Base-by-base conservation (phyloP, 2,113 vertebrate genomes). In the Anhinga anhinga region DNA sequence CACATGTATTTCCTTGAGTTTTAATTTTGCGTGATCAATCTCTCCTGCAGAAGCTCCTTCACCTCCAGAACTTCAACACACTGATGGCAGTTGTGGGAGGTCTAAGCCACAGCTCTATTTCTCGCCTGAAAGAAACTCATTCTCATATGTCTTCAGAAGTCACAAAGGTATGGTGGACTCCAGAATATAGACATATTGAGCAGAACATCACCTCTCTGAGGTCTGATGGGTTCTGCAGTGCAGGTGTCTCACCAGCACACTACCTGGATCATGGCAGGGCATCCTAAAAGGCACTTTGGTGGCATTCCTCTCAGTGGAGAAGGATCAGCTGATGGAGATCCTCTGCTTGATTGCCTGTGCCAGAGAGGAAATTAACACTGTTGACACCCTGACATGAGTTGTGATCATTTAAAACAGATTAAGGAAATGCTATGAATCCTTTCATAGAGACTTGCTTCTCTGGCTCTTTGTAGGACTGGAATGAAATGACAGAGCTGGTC, bases 11-110 rank as follows among this genome's bases (percentile, higher is more conserved):
- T 80, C 9, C 3, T 23, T 42, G 22, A 9, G 47, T 82, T 90
- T 86, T 71, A 62, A 76, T 82, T 59, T 49, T 14, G 10, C 13
- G 3, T 76, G 12, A 62, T 76, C 81, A 55, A 78, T 97, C 23
- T 92, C 92, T 80, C 56, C 83, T 97, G 86, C 97, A 99, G 99
- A 99, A 99, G 96, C 98, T 99, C 50, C 98, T 99, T 87, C 98
- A 99, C 79, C 98, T 99, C 45, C 99, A 99, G 98, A 99, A 99
- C 97, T 99, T 99, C 92, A 99, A 99, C 96, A 99, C 99, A 5
- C 82, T 99, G 96, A 99, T 99, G 99, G 99, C 99, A 0, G 99
- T 99, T 95, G 99, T 99, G 32, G 99, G 99, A 63, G 99, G 99
- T 22, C 98, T 99, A 52, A 99, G 99, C 88, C 99, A 99, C 95